Evolutionary conservation across 2,113 vertebrate species (phyloP).

Genomic region (Xerus inauris): DNA sequence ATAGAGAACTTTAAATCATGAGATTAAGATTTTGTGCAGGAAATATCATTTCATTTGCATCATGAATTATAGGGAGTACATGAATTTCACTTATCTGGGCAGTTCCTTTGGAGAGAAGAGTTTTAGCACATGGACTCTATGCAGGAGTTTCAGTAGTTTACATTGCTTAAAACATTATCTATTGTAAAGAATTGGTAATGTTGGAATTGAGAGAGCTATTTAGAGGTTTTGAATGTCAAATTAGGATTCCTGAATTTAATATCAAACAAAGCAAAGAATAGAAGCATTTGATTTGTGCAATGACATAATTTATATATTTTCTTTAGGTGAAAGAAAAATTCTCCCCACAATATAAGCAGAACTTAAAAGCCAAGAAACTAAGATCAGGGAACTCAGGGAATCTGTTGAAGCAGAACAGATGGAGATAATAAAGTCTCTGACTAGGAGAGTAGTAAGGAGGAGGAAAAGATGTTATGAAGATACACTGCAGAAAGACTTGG

Average conservation of each 20-base stretch:
- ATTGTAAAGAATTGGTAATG: neutral
- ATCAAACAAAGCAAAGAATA: neutral
- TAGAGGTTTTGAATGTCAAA: constrained; percentile 25
- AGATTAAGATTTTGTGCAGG: neutral
- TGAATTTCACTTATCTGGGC: neutral
- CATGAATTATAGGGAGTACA: neutral
- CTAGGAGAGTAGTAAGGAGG: neutral
- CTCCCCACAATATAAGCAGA: neutral
- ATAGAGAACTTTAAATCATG: neutral
- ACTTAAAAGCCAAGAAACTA: neutral
- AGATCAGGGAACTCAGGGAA: neutral
- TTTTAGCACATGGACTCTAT: neutral
- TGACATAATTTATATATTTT: neutral
- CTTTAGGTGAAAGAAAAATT: neutral
- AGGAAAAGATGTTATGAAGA: neutral
- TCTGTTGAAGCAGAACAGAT: neutral
- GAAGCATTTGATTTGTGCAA: neutral
- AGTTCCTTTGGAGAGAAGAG: neutral
- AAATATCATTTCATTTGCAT: neutral
- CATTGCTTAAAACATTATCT: neutral
- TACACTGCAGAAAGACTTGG: neutral
- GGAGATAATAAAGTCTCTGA: neutral
- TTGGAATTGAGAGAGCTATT: neutral
- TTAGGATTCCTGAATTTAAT: neutral
- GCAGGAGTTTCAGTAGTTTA: neutral